Base-by-base conservation (phyloP, 2,113 vertebrate species). In the Coturnix japonica region DNA sequence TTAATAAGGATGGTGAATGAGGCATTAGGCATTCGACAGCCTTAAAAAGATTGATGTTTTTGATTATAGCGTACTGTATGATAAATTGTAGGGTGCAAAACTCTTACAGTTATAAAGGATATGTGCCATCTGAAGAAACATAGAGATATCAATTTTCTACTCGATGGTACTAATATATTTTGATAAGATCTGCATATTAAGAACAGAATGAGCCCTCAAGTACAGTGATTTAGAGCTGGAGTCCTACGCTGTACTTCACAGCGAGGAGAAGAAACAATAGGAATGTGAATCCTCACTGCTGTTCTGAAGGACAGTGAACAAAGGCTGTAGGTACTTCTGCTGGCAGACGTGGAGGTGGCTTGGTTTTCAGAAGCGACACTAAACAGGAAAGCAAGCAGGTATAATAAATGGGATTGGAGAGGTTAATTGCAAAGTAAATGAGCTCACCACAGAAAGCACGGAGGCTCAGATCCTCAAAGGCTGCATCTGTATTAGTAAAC, bases 141-240 rank as follows among this genome's bases (percentile, higher is more conserved):
- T 33, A 81, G 66, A 83, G 47, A 49, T 90, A 61, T 88, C 88
- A 88, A 72, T 95, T 94, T 95, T 75, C 57, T 86, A 9, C 66
- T 93, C 76, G 70, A 71, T 84, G 39, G 20, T 86, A 35, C 83
- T 90, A 90, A 86, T 93, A 86, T 54, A 86, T 93, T 90, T 95
- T 93, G 83, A 94, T 95, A 95, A 91, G 81, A 88, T 95, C 88
- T 95, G 57, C 88, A 93, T 95, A 86, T 93, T 91, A 75, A 84
- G 77, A 79, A 65, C 61, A 56, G 63, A 95, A 69, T 28, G 28
- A 88, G 39, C 44, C 30, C 35, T 81, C 73, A 81, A 86, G 76
- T 85, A 65, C 16, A 23, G 41, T 81, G 83, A 93, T 91, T 95
- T 91, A 91, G 59, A 69, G 23, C 53, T 12, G 22, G 70, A 79